Evolutionary conservation across 2,797 vertebrate genomes (phyloP), one percentile per base, ranked within the genome.

Genomic region (Dipus sagitta): DNA sequence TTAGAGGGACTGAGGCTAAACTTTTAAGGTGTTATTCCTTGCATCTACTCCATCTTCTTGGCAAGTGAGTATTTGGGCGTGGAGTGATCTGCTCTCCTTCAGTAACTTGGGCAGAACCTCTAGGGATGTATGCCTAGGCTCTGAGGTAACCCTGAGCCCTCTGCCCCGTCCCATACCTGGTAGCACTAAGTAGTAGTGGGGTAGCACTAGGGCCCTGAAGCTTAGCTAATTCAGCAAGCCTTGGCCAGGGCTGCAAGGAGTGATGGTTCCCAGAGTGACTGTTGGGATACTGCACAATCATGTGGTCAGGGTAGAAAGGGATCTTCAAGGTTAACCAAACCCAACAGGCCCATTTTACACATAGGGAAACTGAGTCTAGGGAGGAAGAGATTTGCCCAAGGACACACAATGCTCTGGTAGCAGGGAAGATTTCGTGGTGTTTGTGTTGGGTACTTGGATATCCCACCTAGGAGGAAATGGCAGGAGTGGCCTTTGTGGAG

Each of bases 321-420:
- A n/a, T 86, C 75, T 88, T 65, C 11, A 65, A 74, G 54, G 42
- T 38, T 32, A 81, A 47, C 38, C 4, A 34, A 58, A 75, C 71
- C 32, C 38, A 88, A 32, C 76, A 86, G 32, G 88, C 30, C 76
- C 58, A 67, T 68, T 86, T 81, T 76, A 76, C 32, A 89, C n/a
- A n/a, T 54, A 32, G n/a, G 21, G 26, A 96, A 54, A 58, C 67
- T 77, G 58, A 72, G 47, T 74, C 4, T 42, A 24, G 17, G 26
- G 30, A 90, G 24, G 71, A n/a, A 84, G 71, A 77, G 20, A 62
- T 62, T 62, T 77, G 47, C 24, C 30, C 12, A 34, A 62, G 70
- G 70, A 81, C 52, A 65, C 18, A 0, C 6, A 71, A 28, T 70
- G 34, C 64, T 20, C 52, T 85, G 60, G 32, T 81, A 52, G n/a